Evolutionary conservation across 2,888 invertebrate genomes (phyloP).

Genomic region (Cephus nigrinus): DNA sequence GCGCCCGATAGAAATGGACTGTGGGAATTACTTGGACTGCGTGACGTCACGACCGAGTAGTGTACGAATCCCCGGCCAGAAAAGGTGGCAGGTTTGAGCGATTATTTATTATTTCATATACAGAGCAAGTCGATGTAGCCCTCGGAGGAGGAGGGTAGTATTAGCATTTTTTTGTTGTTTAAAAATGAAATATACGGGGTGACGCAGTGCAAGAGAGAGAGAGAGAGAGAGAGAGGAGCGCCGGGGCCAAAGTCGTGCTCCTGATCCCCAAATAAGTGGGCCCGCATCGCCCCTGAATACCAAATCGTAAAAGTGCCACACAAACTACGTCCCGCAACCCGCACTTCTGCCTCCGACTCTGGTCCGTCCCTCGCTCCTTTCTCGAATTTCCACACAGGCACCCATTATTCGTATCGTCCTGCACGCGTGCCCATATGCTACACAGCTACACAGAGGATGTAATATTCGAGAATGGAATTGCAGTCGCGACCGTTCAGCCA

Average conservation of each 20-base stretch:
- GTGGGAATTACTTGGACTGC: neutral
- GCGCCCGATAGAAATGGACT: neutral
- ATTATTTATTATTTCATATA: constrained; percentile 62
- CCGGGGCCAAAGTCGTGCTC: constrained; percentile 43
- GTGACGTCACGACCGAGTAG: neutral
- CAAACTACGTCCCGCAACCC: constrained; percentile 6
- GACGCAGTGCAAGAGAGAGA: constrained; percentile 44
- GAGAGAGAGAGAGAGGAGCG: constrained; percentile 43
- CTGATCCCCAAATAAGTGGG: constrained; percentile 66
- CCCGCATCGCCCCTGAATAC: constrained; percentile 62
- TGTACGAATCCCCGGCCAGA: constrained; percentile 37
- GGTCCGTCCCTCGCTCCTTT: constrained; percentile 20
- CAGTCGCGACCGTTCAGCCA: constrained; percentile 32
- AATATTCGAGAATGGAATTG: constrained; percentile 14
- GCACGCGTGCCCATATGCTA: constrained; percentile 3
- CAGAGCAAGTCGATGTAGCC: constrained; percentile 47
- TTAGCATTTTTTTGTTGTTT: constrained; percentile 67
- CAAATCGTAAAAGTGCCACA: constrained; percentile 45
- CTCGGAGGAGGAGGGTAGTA: constrained; percentile 46
- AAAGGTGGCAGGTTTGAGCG: constrained; percentile 45
- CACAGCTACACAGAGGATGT: too few relatives aligned
- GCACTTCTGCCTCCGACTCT: neutral
- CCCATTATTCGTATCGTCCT: neutral
- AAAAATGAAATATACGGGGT: constrained; percentile 65
- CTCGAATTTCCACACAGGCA: constrained; percentile 15